These are phyloP conservation scores for Phyllostomus hastatus DNA, from an alignment of 2,113 vertebrate genomes.

Conservation along the genomic window DNA sequence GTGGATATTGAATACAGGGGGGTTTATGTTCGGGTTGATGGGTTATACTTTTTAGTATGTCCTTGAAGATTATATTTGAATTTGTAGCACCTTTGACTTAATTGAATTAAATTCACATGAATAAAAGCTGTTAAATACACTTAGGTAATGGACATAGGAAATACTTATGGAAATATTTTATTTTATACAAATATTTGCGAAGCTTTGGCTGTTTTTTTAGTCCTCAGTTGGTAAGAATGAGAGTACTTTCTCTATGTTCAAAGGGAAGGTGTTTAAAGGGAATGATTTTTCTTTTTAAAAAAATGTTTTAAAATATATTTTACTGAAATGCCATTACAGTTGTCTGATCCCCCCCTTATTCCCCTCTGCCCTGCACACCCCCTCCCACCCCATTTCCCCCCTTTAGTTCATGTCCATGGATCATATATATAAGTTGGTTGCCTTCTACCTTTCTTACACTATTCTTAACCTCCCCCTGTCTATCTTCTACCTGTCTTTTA, in stretches of 20 bases:
- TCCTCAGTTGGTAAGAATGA: neutral
- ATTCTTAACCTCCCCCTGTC: no score
- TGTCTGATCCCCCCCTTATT: no score
- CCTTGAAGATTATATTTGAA: conserved; percentile 21
- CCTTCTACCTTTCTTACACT: no score
- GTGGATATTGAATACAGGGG: neutral
- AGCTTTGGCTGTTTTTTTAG: neutral
- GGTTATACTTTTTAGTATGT: neutral
- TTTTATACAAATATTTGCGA: neutral
- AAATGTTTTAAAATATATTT: no score
- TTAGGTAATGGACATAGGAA: neutral
- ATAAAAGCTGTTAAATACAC: neutral
- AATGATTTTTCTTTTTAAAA: no score
- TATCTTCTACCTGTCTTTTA: no score
- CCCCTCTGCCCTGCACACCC: no score
- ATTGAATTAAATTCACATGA: neutral
- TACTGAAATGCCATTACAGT: no score
- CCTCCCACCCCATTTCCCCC: no score
- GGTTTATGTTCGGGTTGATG: neutral
- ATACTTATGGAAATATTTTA: neutral
- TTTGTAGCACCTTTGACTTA: neutral
- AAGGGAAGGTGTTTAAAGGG: neutral
- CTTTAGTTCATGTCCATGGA: no score
- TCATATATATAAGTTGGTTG: no score
- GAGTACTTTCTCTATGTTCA: neutral